Percentiles rank a stretch among this genome's conserved stretches.
phyloP scores from a whole-genome alignment of 92 coral and sea anemone genomes.

The Porites rus region DNA sequence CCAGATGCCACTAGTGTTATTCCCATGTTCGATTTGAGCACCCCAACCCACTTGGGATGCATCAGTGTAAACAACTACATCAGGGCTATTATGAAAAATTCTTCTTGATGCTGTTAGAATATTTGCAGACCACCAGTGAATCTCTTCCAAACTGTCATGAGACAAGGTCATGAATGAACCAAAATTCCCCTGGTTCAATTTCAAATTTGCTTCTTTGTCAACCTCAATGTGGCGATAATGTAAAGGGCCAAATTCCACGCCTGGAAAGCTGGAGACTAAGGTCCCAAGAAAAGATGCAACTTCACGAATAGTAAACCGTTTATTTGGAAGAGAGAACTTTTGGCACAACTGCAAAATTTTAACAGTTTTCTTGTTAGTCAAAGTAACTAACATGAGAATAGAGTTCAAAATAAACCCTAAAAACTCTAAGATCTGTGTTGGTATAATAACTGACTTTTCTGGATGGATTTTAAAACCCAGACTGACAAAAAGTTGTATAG shows the following conservation, averaged over 20 bases:
- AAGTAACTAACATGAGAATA: constrained; percentile 42
- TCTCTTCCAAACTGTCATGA: constrained; percentile 28
- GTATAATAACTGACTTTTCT: constrained; percentile 57
- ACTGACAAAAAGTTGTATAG: constrained; percentile 44
- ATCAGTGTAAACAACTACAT: constrained; percentile 50
- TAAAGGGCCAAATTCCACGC: constrained; percentile 65
- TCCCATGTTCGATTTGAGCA: constrained; percentile 54
- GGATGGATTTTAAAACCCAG: constrained; percentile 68
- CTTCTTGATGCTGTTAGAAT: constrained; percentile 31
- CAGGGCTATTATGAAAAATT: constrained; percentile 31
- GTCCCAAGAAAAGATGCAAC: constrained; percentile 65
- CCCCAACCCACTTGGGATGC: constrained; percentile 69
- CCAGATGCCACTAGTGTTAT: constrained; percentile 52
- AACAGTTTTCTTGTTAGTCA: constrained; percentile 42
- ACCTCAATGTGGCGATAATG: constrained; percentile 49
- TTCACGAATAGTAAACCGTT: constrained; percentile 51
- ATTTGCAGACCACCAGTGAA: constrained; percentile 56
- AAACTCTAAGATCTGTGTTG: constrained; percentile 52
- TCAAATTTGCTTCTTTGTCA: constrained; percentile 11
- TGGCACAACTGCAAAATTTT: constrained; percentile 45
- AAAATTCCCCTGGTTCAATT: neutral
- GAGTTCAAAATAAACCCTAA: constrained; percentile 60
- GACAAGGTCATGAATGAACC: constrained; percentile 38
- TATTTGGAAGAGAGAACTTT: constrained; percentile 27
- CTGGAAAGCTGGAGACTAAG: constrained; percentile 59